A percentile compares a stretch with the other conserved stretches of the same genome.
phyloP scores from a whole-genome alignment of 2,113 vertebrate genomes.

The Alces alces region DNA sequence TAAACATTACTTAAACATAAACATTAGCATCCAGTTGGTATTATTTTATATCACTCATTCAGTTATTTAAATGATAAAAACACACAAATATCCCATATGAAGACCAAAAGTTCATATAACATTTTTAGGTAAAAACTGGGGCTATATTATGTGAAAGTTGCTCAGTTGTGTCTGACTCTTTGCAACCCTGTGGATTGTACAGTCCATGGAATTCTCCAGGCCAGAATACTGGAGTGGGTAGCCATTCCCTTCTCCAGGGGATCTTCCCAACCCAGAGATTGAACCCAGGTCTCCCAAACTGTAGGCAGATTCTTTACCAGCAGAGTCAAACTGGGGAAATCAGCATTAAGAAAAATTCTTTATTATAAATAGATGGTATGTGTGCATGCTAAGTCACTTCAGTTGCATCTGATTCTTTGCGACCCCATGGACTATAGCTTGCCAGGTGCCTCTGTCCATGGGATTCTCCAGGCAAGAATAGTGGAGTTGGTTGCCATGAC shows the following conservation, averaged over 20 bases:
- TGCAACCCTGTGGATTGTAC: not conserved
- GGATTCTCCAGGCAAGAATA: not conserved
- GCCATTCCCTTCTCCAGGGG: not conserved
- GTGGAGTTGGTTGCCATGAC: not conserved
- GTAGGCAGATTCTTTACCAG: not conserved
- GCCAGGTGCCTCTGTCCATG: not conserved
- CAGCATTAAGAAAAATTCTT: not conserved
- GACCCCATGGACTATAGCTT: rapidly evolving
- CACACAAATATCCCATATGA: not conserved
- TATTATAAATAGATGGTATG: not conserved
- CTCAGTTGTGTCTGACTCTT: not conserved
- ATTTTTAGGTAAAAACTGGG: not conserved
- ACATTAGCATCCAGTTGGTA: not conserved
- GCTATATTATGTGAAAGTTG: not conserved
- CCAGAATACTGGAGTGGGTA: not conserved
- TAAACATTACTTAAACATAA: not conserved
- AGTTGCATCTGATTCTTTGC: not conserved
- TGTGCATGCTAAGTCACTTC: not conserved
- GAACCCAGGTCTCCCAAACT: not conserved
- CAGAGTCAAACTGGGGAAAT: not conserved
- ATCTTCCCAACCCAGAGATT: not conserved
- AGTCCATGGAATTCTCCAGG: not conserved
- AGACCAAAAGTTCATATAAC: not conserved
- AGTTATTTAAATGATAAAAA: not conserved
- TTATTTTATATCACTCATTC: not conserved